Conservation (phyloP, 2,797 vertebrate species). For the Sphenopsis melanotis region DNA sequence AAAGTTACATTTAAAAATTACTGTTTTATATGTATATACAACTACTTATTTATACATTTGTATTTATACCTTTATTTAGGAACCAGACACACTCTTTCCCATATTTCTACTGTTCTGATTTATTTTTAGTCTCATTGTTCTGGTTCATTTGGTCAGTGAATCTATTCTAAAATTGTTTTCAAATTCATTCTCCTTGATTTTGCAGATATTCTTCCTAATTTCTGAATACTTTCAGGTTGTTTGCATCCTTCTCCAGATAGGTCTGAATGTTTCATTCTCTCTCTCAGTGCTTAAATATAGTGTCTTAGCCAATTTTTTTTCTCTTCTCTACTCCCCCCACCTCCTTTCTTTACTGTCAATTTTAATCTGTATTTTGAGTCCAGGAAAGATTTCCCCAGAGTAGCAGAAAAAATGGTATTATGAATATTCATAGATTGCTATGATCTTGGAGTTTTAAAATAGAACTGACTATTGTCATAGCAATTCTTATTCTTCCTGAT, state of each 20-base stretch:
- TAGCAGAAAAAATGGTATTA: constrained; percentile 9
- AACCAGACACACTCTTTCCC: neutral
- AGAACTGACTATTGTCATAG: neutral
- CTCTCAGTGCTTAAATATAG: neutral
- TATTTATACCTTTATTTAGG: neutral
- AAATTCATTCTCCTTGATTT: neutral
- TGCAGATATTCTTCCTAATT: neutral
- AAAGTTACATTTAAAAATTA: neutral
- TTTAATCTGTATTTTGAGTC: constrained; percentile 37
- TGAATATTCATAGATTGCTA: constrained; percentile 44
- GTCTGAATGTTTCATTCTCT: neutral
- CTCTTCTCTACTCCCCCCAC: fast-evolving
- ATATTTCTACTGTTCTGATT: neutral
- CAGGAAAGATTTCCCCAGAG: constrained; percentile 31
- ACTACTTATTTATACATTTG: neutral
- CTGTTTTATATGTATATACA: neutral
- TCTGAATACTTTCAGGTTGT: neutral
- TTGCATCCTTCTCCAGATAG: neutral
- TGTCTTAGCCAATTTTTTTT: neutral
- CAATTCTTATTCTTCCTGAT: constrained; percentile 7
- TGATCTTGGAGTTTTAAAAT: constrained; percentile 45
- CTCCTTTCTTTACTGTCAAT: neutral
- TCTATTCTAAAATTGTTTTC: neutral
- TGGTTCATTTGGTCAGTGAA: neutral
- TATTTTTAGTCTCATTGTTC: neutral